phyloP scores from a whole-genome alignment of 2,113 vertebrate genomes.

The Turdus rufiventris region DNA sequence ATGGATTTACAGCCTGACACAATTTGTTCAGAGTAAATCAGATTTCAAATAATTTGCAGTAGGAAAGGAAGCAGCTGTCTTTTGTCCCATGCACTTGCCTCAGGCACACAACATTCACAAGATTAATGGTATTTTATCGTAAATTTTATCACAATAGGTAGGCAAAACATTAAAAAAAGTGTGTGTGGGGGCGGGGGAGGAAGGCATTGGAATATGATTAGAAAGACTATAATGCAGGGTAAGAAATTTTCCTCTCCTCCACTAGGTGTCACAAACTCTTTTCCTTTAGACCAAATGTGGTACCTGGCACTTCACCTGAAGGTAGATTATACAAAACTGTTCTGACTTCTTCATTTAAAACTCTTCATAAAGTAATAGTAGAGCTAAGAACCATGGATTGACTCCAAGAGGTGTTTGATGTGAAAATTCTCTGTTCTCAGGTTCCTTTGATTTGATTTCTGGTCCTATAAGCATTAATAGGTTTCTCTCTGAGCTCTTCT shows the following conservation, averaged over 20 bases:
- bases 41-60: neutral
- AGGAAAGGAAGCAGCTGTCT: conserved; percentile 27
- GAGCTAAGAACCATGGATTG: neutral
- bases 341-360: neutral
- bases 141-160: neutral
- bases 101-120: neutral
- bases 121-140: neutral
- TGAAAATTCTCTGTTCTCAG: neutral
- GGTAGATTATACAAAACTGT: neutral
- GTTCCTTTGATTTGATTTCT: neutral
- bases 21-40: conserved; percentile 29
- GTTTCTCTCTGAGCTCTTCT: neutral
- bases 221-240: neutral
- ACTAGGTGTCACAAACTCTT: conserved; percentile 34
- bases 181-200: too few species aligned
- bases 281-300: neutral
- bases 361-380: neutral
- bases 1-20: conserved; percentile 40
- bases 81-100: neutral
- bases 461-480: neutral
- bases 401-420: neutral
- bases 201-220: neutral
- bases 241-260: neutral
- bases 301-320: neutral
- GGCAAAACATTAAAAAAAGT: neutral